Conservation (phyloP, 2,797 vertebrate genomes). For the Potorous gilbertii region DNA sequence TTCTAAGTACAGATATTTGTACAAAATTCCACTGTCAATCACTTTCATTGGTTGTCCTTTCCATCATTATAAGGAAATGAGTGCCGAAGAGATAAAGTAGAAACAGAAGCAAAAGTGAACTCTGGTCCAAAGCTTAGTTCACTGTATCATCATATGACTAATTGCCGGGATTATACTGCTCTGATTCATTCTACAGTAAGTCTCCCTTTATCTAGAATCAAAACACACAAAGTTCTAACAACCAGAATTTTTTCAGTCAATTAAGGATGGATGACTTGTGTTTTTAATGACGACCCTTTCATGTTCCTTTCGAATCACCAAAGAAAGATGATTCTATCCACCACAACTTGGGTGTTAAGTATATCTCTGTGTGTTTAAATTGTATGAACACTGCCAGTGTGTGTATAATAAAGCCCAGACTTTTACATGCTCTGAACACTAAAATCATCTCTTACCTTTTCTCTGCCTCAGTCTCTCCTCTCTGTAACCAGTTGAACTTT, state of each 20-base stretch:
- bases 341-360: not conserved
- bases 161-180: not conserved
- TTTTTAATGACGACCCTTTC: not conserved
- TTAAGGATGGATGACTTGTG: not conserved
- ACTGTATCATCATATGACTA: not conserved
- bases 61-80: not conserved
- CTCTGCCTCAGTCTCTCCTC: not conserved
- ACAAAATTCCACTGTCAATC: constrained; percentile 6
- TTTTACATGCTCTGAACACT: not conserved
- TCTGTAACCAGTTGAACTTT: not conserved
- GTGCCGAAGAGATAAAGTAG: not conserved
- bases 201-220: constrained; percentile 1
- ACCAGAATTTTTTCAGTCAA: not conserved
- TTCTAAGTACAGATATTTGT: not conserved
- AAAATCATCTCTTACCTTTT: not conserved
- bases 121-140: not conserved
- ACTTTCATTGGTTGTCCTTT: not conserved
- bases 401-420: too few species aligned
- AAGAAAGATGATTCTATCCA: not conserved
- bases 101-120: not conserved
- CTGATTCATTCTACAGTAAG: not conserved
- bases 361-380: not conserved
- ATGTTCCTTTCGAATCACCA: not conserved
- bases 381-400: not conserved
- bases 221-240: not conserved